phyloP scores from a whole-genome alignment of 2,797 vertebrate genomes.

The Diplodus sargus region DNA sequence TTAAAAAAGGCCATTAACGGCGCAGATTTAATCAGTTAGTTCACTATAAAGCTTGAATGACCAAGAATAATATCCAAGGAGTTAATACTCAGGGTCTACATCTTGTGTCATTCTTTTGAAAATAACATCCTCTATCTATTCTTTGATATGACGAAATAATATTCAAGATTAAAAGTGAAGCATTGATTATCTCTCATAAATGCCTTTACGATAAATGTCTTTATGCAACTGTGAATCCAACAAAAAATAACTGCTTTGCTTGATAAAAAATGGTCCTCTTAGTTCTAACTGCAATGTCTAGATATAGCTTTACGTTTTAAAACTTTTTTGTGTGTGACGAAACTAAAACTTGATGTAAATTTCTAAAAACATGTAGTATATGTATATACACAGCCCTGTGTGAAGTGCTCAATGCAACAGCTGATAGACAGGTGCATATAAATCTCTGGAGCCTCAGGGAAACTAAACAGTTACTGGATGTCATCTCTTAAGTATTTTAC shows the following conservation, averaged over 20 bases:
- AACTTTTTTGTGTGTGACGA: slow-evolving; percentile 34
- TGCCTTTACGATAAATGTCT: slow-evolving; percentile 45
- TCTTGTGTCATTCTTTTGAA: slow-evolving; percentile 2
- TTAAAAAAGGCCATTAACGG: slow-evolving; percentile 36
- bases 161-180: slow-evolving; percentile 26
- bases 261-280: slow-evolving; percentile 45
- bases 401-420: slow-evolving; percentile 42
- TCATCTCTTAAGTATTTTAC: not conserved
- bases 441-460: slow-evolving; percentile 25
- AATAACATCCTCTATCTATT: slow-evolving; percentile 31
- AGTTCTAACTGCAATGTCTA: slow-evolving; percentile 25
- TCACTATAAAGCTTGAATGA: slow-evolving; percentile 48
- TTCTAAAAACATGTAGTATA: slow-evolving; percentile 54
- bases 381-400: slow-evolving; percentile 32
- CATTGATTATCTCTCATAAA: slow-evolving; percentile 28
- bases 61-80: slow-evolving; percentile 19
- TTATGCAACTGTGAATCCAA: slow-evolving; percentile 47
- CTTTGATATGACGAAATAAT: slow-evolving; percentile 34
- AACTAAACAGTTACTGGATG: slow-evolving; percentile 8
- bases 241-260: slow-evolving; percentile 14
- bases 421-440: slow-evolving; percentile 34
- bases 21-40: slow-evolving; percentile 31
- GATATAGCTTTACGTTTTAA: slow-evolving; percentile 24
- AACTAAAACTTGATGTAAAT: slow-evolving; percentile 48
- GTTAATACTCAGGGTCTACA: slow-evolving; percentile 19